A percentile compares a stretch with the other conserved stretches of the same genome.
Conservation (phyloP, 2,888 invertebrate genomes). For the Mythimna vitellina region DNA sequence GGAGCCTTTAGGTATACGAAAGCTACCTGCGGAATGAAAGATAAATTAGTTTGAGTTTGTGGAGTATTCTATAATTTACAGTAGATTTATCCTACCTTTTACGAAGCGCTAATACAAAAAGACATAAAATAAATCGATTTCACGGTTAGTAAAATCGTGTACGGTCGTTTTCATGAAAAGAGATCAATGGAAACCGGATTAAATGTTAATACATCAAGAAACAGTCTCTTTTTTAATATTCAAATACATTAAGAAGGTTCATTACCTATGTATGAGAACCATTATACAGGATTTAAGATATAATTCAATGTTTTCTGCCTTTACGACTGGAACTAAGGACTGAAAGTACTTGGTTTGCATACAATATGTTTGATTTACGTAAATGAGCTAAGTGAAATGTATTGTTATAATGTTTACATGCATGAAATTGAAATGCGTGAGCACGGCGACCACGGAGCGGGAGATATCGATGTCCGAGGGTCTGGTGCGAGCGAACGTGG, state of each 20-base stretch:
- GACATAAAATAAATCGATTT: constrained; percentile 47
- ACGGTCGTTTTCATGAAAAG: constrained; percentile 31
- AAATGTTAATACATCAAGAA: background rate
- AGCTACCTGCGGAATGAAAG: constrained; percentile 91
- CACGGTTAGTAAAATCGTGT: constrained; percentile 27
- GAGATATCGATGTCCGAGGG: constrained; percentile 98
- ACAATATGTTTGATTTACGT: background rate
- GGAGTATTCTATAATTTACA: background rate
- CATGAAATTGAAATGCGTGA: constrained; percentile 97
- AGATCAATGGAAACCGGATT: background rate
- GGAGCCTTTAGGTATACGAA: constrained; percentile 95
- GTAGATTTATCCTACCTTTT: constrained; percentile 13
- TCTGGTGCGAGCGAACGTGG: constrained; percentile 97
- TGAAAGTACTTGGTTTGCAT: background rate
- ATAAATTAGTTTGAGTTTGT: constrained; percentile 32
- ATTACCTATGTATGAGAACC: background rate
- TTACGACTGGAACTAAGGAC: background rate
- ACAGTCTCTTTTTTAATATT: background rate
- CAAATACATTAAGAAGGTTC: background rate
- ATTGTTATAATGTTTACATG: constrained; percentile 91
- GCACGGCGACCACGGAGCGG: constrained; percentile 96
- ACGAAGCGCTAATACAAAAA: constrained; percentile 16
- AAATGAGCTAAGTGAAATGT: constrained; percentile 35
- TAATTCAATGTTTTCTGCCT: background rate
- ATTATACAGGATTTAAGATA: too few relatives aligned